Evolutionary conservation across 2,113 vertebrate genomes (phyloP).

Genomic region (Motacilla alba): DNA sequence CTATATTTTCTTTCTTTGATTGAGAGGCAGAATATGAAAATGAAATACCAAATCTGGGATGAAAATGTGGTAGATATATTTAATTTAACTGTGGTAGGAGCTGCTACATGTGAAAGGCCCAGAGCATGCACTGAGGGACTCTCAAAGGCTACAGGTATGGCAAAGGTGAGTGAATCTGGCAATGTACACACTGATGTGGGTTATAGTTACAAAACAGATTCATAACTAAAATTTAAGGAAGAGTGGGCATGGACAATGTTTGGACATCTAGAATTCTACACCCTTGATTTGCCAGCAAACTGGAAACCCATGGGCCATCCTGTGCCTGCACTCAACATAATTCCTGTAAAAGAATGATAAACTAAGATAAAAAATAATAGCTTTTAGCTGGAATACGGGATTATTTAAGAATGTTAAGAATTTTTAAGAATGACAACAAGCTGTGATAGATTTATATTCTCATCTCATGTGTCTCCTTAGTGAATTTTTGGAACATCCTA

Average conservation of each 20-base stretch:
- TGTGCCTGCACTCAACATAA: neutral
- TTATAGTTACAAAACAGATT: neutral
- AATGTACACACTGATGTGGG: neutral
- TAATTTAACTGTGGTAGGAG: neutral
- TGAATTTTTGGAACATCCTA: neutral
- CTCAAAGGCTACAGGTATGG: neutral
- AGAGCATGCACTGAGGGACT: neutral
- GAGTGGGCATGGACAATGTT: neutral
- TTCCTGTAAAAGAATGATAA: neutral
- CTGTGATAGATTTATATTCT: neutral
- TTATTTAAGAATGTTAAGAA: neutral
- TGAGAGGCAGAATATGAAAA: neutral
- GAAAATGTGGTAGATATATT: neutral
- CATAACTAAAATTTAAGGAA: neutral
- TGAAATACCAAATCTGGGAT: neutral
- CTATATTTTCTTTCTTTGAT: neutral
- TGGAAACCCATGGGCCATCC: accelerated
- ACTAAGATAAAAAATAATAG: neutral
- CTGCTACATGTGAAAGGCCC: neutral
- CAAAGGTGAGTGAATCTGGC: neutral
- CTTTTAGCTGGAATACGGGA: neutral
- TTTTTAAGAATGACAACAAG: neutral
- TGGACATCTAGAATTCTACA: neutral
- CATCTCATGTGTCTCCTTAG: neutral
- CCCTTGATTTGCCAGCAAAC: neutral